Base-by-base conservation (phyloP, 2,888 invertebrate genomes). In the Morpho achilles region DNA sequence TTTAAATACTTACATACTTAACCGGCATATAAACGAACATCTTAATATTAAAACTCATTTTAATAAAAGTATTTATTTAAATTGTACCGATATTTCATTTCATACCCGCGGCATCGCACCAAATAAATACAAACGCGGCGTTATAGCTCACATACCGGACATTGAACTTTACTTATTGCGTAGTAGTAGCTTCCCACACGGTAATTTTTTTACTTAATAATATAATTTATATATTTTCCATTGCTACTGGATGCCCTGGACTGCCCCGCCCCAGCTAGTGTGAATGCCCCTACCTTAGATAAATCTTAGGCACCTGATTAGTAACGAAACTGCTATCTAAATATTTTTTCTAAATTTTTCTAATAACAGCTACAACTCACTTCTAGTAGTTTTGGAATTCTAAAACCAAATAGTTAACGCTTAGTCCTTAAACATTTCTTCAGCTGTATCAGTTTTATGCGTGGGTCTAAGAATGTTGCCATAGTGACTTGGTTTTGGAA, bases 61-160 rank as follows among this genome's bases (percentile, higher is more conserved):
- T 73, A 89, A 90, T 89, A 88, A 89, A 89, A 84, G 72, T 83
- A 86, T 87, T 87, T 85, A 85, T 84, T 85, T 83, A 72, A 82
- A 77, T 71, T 75, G 71, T 70, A 73, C 73, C 77, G 82, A 79
- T 82, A 80, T 88, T 89, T 88, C 82, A 86, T 87, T 88, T 84
- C 66, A 63, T 69, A 73, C 80, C 79, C 76, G 53, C 69, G 64
- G 65, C 45, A 65, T 58, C 60, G 70, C 65, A 70, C 67, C 59
- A 63, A 61, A 67, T 61, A 22, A 40, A 42, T 42, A 32, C 53
- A 42, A 32, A 23, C 43, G 42, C 64, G 79, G 80, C 80, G 80
- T 67, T 71, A 75, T 81, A 81, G 90, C 90, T 90, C 90, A 90
- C 90, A 90, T 90, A 90, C 89, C 83, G 89, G 89, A 87, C 76